Percentiles rank a stretch among this genome's conserved stretches.
These are phyloP conservation scores for Girardinichthys multiradiatus DNA, from an alignment of 2,113 vertebrate genomes.

Conservation along the genomic window DNA sequence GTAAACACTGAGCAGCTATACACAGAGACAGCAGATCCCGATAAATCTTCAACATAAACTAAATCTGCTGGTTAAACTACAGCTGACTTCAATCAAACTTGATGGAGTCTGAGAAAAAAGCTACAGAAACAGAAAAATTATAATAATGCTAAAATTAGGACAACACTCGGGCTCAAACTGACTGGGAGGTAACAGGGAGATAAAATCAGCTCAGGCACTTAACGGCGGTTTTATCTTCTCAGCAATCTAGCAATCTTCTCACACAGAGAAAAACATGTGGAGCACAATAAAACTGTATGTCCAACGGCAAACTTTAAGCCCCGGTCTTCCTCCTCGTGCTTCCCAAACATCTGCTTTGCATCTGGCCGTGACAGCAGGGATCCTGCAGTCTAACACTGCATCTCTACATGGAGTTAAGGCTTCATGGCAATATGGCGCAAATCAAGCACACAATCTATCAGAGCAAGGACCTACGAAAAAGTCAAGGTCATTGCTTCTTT, in stretches of 20 bases:
- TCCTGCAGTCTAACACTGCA: neutral
- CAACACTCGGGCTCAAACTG: conserved; percentile 10
- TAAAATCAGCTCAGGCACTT: neutral
- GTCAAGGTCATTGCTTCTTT: neutral
- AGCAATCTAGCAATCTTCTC: conserved; percentile 20
- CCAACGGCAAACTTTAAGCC: conserved; percentile 39
- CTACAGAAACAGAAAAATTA: conserved; percentile 22
- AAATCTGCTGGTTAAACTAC: conserved; percentile 25
- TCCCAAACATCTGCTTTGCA: conserved; percentile 83
- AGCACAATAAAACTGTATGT: conserved; percentile 81
- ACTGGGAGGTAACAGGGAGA: too few relatives aligned
- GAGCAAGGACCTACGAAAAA: conserved; percentile 5
- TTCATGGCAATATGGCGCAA: neutral
- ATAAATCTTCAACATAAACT: conserved; percentile 32
- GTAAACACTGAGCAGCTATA: conserved; percentile 22
- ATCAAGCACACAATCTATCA: neutral
- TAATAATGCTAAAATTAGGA: conserved; percentile 15
- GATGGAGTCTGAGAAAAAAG: conserved; percentile 25
- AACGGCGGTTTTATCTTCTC: neutral
- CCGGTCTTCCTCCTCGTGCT: conserved; percentile 57
- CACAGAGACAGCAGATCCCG: conserved; percentile 24
- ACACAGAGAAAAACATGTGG: conserved; percentile 49
- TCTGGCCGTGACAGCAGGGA: conserved; percentile 83
- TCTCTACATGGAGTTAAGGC: conserved; percentile 5
- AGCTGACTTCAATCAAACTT: conserved; percentile 22